Evolutionary conservation across 2,888 invertebrate species (phyloP).

Genomic region (Danaus chrysippus): DNA sequence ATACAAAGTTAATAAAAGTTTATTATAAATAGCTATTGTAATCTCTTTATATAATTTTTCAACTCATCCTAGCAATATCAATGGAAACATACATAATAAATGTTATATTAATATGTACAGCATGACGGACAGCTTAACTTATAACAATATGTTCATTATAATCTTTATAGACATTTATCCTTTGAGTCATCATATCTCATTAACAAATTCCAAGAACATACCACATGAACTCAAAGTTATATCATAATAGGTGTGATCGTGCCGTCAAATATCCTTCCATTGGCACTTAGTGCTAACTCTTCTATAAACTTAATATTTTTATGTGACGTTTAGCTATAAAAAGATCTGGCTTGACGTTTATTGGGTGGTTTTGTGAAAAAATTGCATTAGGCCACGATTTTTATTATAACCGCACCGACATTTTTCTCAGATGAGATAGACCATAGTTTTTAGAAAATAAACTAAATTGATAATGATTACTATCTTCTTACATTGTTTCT

Average conservation of each 20-base stretch:
- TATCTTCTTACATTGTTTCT: neutral
- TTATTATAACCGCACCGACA: slow-evolving; percentile 36
- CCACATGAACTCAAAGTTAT: slow-evolving; percentile 32
- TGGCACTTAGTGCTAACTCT: slow-evolving; percentile 52
- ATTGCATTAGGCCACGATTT: slow-evolving; percentile 46
- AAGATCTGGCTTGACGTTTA: slow-evolving; percentile 51
- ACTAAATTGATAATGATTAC: slow-evolving; percentile 5
- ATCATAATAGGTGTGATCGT: slow-evolving; percentile 44
- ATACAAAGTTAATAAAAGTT: no score
- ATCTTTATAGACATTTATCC: slow-evolving; percentile 22
- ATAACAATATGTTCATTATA: no score
- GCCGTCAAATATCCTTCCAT: slow-evolving; percentile 42
- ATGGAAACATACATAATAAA: no score
- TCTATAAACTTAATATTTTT: slow-evolving; percentile 69
- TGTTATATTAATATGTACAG: no score
- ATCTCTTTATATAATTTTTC: no score
- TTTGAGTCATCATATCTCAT: slow-evolving; percentile 33
- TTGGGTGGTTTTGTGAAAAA: slow-evolving; percentile 51
- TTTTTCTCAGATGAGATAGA: slow-evolving; percentile 40
- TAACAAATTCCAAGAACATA: slow-evolving; percentile 43
- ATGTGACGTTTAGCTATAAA: slow-evolving; percentile 57
- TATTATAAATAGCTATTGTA: no score
- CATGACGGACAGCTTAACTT: no score
- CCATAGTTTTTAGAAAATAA: slow-evolving; percentile 24
- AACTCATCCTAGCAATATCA: no score